Conservation (phyloP, 2,113 vertebrate genomes). For the Acrocephalus kingi region DNA sequence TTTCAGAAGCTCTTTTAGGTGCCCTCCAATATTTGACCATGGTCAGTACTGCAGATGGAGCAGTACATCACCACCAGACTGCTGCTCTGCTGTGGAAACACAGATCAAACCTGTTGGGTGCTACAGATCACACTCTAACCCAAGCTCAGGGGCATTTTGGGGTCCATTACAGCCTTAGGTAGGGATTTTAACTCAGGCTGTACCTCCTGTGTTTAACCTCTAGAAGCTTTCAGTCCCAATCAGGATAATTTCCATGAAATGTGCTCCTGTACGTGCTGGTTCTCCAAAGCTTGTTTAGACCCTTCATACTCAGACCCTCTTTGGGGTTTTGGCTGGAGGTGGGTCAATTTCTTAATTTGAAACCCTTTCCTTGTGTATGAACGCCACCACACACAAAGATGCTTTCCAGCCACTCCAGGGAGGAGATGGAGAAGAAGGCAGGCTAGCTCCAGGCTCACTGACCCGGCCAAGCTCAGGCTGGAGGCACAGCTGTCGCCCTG, state of each 20-base stretch:
- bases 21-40: background rate
- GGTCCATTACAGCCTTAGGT: background rate
- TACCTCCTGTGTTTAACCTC: background rate
- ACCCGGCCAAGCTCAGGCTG: background rate
- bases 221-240: background rate
- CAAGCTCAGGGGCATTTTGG: background rate
- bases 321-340: background rate
- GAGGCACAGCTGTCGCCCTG: background rate
- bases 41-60: background rate
- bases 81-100: accelerated
- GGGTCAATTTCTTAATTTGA: background rate
- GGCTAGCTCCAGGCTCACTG: background rate
- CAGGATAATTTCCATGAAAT: background rate
- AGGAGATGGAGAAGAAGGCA: background rate
- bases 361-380: background rate
- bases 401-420: background rate
- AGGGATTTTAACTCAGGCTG: background rate
- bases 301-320: background rate
- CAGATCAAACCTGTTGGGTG: background rate
- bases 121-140: background rate
- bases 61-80: background rate
- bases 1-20: background rate
- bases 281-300: background rate
- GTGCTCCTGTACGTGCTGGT: background rate
- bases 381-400: background rate